Conservation (phyloP, 2,797 vertebrate species). For the Okamejei kenojei region DNA sequence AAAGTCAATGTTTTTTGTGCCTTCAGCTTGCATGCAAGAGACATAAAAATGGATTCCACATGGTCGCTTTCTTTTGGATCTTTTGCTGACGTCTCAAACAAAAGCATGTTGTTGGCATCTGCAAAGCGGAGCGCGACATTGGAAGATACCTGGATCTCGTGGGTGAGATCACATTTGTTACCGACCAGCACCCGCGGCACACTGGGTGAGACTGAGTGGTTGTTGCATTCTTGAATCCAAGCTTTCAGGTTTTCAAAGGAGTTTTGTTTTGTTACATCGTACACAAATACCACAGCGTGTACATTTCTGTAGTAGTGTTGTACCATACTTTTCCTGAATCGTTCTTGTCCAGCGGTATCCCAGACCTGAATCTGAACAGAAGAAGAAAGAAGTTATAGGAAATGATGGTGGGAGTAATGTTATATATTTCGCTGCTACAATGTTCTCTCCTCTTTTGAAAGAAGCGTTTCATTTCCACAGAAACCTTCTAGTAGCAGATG, state of each 20-base stretch:
- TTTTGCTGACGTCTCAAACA: constrained; percentile 95
- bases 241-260: constrained; percentile 92
- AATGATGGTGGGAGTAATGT: neutral
- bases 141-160: constrained; percentile 88
- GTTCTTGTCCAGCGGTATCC: constrained; percentile 91
- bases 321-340: constrained; percentile 91
- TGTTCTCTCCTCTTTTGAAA: neutral
- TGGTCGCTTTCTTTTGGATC: constrained; percentile 94
- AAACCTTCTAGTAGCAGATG: neutral
- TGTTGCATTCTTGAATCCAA: constrained; percentile 94
- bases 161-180: constrained; percentile 92
- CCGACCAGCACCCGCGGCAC: constrained; percentile 80
- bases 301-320: constrained; percentile 94
- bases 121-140: constrained; percentile 87
- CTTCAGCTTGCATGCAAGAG: constrained; percentile 86
- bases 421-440: neutral
- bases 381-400: neutral
- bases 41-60: constrained; percentile 95
- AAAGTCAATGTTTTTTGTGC: constrained; percentile 85
- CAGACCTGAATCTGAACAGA: constrained; percentile 79
- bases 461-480: neutral
- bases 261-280: constrained; percentile 90
- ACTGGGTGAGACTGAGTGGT: constrained; percentile 77
- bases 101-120: constrained; percentile 90
- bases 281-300: constrained; percentile 89